A percentile compares a stretch with the other conserved stretches of the same genome.
phyloP scores from a whole-genome alignment of 2,113 vertebrate species.

The Morone chrysops region DNA sequence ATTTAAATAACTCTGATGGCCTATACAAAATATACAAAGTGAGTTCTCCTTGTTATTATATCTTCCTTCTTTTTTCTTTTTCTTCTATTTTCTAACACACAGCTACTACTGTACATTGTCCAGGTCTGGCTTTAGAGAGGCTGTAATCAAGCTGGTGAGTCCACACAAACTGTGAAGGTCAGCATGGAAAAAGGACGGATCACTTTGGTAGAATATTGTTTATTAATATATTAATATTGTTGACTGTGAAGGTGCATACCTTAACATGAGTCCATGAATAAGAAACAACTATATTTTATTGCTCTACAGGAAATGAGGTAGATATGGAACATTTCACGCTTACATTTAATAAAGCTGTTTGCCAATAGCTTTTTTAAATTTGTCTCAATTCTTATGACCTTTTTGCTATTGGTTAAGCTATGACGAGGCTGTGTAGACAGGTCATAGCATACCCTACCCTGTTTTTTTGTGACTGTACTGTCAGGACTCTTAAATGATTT shows the following conservation, averaged over 20 bases:
- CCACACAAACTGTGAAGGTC: conserved; percentile 19
- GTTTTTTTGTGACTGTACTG: neutral
- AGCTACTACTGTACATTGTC: neutral
- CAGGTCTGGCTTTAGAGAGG: conserved; percentile 34
- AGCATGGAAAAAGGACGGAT: neutral
- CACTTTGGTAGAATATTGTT: conserved; percentile 14
- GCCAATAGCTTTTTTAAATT: neutral
- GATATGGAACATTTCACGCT: too few relatives aligned
- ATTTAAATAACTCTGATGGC: neutral
- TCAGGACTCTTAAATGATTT: neutral
- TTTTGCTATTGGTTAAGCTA: neutral
- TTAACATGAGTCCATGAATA: conserved; percentile 34
- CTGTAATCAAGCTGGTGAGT: neutral
- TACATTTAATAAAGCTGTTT: neutral
- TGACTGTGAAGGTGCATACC: neutral
- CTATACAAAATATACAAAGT: neutral
- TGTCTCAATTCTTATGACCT: too few relatives aligned
- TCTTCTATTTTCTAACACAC: neutral
- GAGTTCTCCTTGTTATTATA: neutral
- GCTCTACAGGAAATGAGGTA: neutral
- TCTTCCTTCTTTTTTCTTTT: neutral
- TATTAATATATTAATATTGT: too few relatives aligned
- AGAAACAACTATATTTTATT: neutral
- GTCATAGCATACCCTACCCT: neutral
- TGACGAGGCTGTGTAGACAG: neutral